phyloP scores from a whole-genome alignment of 2,888 invertebrate genomes.

The Drosophila recens region DNA sequence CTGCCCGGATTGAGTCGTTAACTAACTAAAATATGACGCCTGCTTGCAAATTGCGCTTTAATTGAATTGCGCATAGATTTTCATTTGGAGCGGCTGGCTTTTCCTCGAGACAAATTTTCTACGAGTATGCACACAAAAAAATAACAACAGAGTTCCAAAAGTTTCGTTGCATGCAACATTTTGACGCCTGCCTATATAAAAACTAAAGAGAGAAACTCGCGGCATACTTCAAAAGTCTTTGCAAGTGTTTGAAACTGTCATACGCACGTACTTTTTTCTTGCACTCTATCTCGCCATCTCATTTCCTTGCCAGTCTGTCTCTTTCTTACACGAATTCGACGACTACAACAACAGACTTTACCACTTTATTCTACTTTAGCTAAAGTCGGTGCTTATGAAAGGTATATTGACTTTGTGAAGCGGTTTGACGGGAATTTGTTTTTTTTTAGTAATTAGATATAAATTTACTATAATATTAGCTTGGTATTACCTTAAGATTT shows the following conservation, averaged over 20 bases:
- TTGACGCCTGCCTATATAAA: constrained; percentile 31
- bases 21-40: constrained; percentile 70
- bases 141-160: constrained; percentile 7
- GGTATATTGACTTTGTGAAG: constrained; percentile 7
- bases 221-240: constrained; percentile 64
- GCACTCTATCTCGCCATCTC: constrained; percentile 10
- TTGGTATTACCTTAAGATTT: too few species aligned
- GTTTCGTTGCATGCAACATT: constrained; percentile 41
- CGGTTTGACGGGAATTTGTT: not conserved
- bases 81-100: constrained; percentile 17
- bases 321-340: constrained; percentile 7
- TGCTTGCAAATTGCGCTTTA: constrained; percentile 76
- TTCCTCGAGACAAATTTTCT: constrained; percentile 37
- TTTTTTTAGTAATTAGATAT: not conserved
- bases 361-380: constrained; percentile 51
- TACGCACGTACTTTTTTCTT: constrained; percentile 62
- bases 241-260: constrained; percentile 77
- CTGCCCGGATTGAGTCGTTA: constrained; percentile 56
- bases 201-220: constrained; percentile 23
- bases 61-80: constrained; percentile 76
- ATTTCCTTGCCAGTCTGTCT: not conserved
- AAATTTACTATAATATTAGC: too few species aligned
- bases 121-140: constrained; percentile 1
- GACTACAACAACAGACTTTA: constrained; percentile 52
- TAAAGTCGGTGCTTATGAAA: too few species aligned